Percentiles rank a stretch among this genome's conserved stretches.
Conservation (phyloP, 2,113 vertebrate genomes). For the Cololabis saira region DNA sequence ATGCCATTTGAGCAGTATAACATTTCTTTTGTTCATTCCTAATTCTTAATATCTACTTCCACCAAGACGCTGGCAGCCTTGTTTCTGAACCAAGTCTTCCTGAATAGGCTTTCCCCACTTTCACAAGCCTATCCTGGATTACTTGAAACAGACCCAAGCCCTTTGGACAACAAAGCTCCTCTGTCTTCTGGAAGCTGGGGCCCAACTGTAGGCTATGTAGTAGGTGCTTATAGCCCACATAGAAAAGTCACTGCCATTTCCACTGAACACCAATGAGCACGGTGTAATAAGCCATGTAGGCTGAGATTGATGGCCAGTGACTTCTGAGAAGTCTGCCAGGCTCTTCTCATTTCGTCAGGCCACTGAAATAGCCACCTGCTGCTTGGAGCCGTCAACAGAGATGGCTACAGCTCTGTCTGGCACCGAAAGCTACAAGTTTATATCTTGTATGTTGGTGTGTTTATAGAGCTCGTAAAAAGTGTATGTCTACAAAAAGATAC, state of each 20-base stretch:
- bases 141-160: constrained; percentile 93
- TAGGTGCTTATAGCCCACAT: constrained; percentile 54
- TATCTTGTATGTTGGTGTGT: background rate
- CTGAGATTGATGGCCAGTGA: constrained; percentile 70
- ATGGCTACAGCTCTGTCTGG: constrained; percentile 64
- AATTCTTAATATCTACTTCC: constrained; percentile 7
- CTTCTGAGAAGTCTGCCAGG: constrained; percentile 77
- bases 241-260: constrained; percentile 33
- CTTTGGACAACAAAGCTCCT: constrained; percentile 42
- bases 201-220: constrained; percentile 25
- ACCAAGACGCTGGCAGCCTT: constrained; percentile 64
- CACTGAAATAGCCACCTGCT: constrained; percentile 80
- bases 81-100: constrained; percentile 94
- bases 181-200: constrained; percentile 39
- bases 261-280: constrained; percentile 17
- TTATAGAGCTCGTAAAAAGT: background rate
- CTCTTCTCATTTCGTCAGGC: constrained; percentile 73
- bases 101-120: constrained; percentile 91
- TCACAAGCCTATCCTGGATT: constrained; percentile 99
- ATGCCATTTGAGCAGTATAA: too few species aligned
- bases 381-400: constrained; percentile 75
- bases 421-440: background rate
- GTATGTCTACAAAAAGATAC: too few species aligned
- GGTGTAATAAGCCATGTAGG: constrained; percentile 34
- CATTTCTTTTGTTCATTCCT: background rate